phyloP scores from a whole-genome alignment of 2,888 invertebrate species.

The Hoplodrina blanda region DNA sequence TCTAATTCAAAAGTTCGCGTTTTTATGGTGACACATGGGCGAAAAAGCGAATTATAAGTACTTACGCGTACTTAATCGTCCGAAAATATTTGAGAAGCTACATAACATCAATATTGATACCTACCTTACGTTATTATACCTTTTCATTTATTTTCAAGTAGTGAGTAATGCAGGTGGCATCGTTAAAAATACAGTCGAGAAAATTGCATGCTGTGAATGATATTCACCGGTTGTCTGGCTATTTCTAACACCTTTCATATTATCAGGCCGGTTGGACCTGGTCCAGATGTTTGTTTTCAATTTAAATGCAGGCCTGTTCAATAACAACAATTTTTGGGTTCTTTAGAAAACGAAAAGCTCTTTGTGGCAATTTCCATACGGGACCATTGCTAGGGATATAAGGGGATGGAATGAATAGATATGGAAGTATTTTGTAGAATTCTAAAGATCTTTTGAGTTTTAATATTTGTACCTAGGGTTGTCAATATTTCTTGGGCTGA shows the following conservation, averaged over 20 bases:
- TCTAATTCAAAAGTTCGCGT: too few species aligned
- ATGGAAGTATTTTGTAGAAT: background rate
- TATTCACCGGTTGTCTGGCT: conserved; percentile 51
- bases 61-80: background rate
- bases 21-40: too few species aligned
- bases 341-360: conserved; percentile 15
- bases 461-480: background rate
- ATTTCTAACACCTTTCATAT: conserved; percentile 61
- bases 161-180: conserved; percentile 37
- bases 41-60: too few species aligned
- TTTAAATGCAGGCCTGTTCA: conserved; percentile 42
- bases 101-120: background rate
- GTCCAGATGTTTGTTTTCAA: conserved; percentile 60
- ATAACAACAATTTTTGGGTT: conserved; percentile 27
- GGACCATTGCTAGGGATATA: background rate
- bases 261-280: conserved; percentile 50
- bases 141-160: conserved; percentile 32
- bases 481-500: too few species aligned
- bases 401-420: conserved; percentile 7
- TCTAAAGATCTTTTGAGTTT: conserved; percentile 26
- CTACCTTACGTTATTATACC: background rate
- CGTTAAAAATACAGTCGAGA: conserved; percentile 48
- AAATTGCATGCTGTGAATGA: conserved; percentile 51
- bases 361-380: conserved; percentile 22
- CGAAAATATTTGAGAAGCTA: too few species aligned